phyloP scores from a whole-genome alignment of 2,113 vertebrate genomes.

The Tursiops truncatus region DNA sequence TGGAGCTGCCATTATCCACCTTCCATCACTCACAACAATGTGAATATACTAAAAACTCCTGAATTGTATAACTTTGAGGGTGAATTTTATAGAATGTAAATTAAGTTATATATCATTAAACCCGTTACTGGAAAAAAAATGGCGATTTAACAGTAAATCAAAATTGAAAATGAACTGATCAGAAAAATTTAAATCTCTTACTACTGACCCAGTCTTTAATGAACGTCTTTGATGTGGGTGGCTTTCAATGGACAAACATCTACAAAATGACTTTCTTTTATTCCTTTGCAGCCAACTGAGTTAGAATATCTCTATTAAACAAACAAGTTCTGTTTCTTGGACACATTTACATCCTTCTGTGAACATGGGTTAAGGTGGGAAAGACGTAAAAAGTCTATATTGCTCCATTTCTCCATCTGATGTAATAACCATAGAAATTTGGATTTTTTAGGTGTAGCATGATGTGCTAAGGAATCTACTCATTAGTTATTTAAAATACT shows the following conservation, averaged over 20 bases:
- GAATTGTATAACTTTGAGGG: background rate
- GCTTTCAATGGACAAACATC: background rate
- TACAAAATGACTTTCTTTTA: background rate
- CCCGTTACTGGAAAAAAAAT: background rate
- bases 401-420: background rate
- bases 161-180: background rate
- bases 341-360: background rate
- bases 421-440: background rate
- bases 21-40: background rate
- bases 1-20: background rate
- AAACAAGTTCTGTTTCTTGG: background rate
- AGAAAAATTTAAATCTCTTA: background rate
- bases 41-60: background rate
- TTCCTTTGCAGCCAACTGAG: background rate
- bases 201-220: background rate
- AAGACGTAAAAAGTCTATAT: background rate
- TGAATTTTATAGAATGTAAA: background rate
- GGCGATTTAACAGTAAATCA: background rate
- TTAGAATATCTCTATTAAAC: background rate
- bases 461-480: background rate
- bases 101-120: background rate
- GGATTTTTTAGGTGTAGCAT: background rate
- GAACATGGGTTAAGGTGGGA: background rate
- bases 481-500: background rate
- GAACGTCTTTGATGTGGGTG: background rate